Percentiles rank a stretch among this genome's conserved stretches.
These are phyloP conservation scores for Styela clava DNA, from an alignment of 23 tunicate species.

Conservation along the genomic window DNA sequence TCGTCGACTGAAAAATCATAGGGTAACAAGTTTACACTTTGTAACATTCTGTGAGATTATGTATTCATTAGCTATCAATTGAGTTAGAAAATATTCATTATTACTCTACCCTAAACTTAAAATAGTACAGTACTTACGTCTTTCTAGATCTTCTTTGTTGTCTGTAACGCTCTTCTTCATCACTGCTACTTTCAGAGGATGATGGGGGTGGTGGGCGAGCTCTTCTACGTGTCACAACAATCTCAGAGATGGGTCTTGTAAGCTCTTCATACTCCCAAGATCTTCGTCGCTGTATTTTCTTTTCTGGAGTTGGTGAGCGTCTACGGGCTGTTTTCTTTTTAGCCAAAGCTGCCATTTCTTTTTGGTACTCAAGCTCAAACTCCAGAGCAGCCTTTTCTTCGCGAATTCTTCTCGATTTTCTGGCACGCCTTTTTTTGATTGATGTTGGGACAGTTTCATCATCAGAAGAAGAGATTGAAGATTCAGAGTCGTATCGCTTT, in stretches of 20 bases:
- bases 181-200: constrained; percentile 65
- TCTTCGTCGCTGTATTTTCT: constrained; percentile 58
- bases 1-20: constrained; percentile 25
- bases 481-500: constrained; percentile 13
- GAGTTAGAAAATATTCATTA: too few relatives aligned
- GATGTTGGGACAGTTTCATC: constrained; percentile 51
- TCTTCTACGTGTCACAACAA: constrained; percentile 44
- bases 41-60: too few relatives aligned
- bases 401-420: not conserved
- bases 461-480: constrained; percentile 36
- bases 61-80: too few relatives aligned
- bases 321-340: constrained; percentile 20
- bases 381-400: constrained; percentile 16
- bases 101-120: too few relatives aligned
- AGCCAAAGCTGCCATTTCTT: constrained; percentile 27
- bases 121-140: constrained; percentile 22
- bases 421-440: constrained; percentile 30
- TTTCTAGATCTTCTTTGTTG: constrained; percentile 58
- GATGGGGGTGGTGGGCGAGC: constrained; percentile 45
- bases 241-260: constrained; percentile 73
- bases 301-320: constrained; percentile 50
- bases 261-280: constrained; percentile 92
- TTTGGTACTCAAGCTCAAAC: constrained; percentile 45
- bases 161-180: constrained; percentile 38
- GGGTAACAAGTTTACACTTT: not conserved